Conservation (phyloP, 1,140 invertebrate genomes). For the Chironomus tepperi region DNA sequence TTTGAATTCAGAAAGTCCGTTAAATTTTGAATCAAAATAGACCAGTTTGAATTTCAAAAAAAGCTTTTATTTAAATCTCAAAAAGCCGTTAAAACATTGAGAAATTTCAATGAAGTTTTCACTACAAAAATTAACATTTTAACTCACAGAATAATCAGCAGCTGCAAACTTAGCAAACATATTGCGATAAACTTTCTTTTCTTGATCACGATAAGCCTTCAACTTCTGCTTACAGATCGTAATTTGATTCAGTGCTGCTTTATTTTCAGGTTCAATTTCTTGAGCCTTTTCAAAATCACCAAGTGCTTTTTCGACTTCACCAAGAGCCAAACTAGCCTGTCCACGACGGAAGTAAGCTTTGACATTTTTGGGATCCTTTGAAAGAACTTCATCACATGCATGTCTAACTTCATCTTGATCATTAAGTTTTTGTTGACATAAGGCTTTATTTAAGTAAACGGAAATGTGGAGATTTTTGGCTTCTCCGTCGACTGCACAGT, state of each 20-base stretch:
- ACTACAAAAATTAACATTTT: background rate
- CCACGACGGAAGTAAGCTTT: constrained; percentile 88
- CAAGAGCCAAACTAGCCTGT: constrained; percentile 64
- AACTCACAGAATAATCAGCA: constrained; percentile 63
- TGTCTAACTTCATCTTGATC: constrained; percentile 63
- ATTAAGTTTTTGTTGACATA: constrained; percentile 78
- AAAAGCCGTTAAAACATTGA: too few species aligned
- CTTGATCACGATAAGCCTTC: constrained; percentile 65
- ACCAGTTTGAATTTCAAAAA: too few species aligned
- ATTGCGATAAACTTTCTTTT: constrained; percentile 86
- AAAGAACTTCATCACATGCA: constrained; percentile 54
- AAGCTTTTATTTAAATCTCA: too few species aligned
- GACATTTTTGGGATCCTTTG: constrained; percentile 67
- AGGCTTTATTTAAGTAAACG: constrained; percentile 71
- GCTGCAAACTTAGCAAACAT: constrained; percentile 90
- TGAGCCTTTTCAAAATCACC: constrained; percentile 61
- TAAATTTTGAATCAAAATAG: too few species aligned
- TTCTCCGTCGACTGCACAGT: constrained; percentile 38
- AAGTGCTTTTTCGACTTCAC: constrained; percentile 69
- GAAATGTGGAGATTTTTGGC: constrained; percentile 58
- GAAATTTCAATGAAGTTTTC: background rate
- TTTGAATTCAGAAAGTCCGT: too few species aligned
- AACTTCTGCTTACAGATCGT: constrained; percentile 62
- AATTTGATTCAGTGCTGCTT: constrained; percentile 73
- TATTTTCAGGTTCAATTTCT: constrained; percentile 54